These are phyloP conservation scores for Oedothorax gibbosus DNA, from an alignment of 1,140 invertebrate genomes.

Conservation along the genomic window DNA sequence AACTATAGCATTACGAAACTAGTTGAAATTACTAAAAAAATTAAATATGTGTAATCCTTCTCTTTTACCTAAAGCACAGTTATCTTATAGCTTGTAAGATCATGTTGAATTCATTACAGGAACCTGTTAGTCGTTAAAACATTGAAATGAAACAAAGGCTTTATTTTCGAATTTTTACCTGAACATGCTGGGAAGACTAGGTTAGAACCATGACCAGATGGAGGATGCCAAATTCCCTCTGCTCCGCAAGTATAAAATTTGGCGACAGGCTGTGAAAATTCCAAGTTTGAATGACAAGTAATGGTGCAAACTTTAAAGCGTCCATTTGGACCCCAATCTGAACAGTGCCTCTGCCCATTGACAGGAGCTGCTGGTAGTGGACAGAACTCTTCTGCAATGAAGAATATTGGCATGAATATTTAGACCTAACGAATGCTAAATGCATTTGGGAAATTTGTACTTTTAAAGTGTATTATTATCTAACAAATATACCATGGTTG, in stretches of 20 bases:
- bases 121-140: too few relatives aligned
- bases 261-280: constrained; percentile 90
- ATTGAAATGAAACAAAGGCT: too few relatives aligned
- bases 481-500: neutral
- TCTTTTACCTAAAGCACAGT: too few relatives aligned
- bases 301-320: constrained; percentile 79
- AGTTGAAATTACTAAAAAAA: constrained; percentile 68
- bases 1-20: constrained; percentile 70
- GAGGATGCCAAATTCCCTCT: constrained; percentile 96
- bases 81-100: too few relatives aligned
- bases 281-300: constrained; percentile 83
- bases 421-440: neutral
- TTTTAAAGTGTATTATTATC: neutral
- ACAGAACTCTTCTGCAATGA: constrained; percentile 85
- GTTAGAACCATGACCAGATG: constrained; percentile 80
- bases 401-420: neutral
- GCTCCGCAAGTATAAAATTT: constrained; percentile 96
- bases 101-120: too few relatives aligned
- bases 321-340: constrained; percentile 94
- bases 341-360: constrained; percentile 89
- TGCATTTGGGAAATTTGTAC: neutral
- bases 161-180: constrained; percentile 70
- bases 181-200: constrained; percentile 92
- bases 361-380: constrained; percentile 86
- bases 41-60: neutral